Base-by-base conservation (phyloP, 2,113 vertebrate species). In the Channa maculata region DNA sequence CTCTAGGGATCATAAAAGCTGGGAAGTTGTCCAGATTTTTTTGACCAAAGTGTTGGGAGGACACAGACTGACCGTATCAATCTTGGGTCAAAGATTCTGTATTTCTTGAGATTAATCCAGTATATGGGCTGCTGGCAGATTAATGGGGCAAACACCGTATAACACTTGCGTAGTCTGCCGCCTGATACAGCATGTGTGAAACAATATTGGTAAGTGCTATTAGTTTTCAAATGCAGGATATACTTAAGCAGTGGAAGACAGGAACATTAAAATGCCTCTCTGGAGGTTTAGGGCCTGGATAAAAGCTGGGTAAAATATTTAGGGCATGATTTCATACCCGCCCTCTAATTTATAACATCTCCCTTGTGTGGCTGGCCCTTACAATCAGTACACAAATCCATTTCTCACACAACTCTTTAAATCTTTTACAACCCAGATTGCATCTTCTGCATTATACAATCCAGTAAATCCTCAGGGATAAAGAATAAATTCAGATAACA, bases 391-490 rank as follows among this genome's bases (percentile, higher is more conserved):
- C 60, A 53, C 53, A 65, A 65, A 78, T 78, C 67, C 46, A 59
- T 71, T 59, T 65, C 65, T 59, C 60, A 65, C 46, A 65, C 52
- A 71, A 77, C 10, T 63, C 65, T 62, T 50, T 69, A 79, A 60
- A 71, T 59, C 53, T 45, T 59, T 24, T 78, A 52, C n/a, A 5
- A 48, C 45, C 60, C 46, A 2, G n/a, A 38, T 36, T 70, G 58
- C 15, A 14, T 57, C 57, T 15, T 69, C 24, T 5, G 4, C 13
- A 38, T 64, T 71, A 71, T 38, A 38, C 6, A 33, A 57, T 24
- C 24, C 11, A 66, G 13, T 53, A 60, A 65, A 58, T 71, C 59
- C 67, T 45, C 24, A 0, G 4, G 39, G 58, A 69, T 63, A 12
- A 38, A 54, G 43, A 49, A n/a, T n/a, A 11, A 13, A 59, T 51